A percentile compares a stretch with the other conserved stretches of the same genome.
phyloP scores from a whole-genome alignment of 2,888 invertebrate species.

The Lamproptera curius region DNA sequence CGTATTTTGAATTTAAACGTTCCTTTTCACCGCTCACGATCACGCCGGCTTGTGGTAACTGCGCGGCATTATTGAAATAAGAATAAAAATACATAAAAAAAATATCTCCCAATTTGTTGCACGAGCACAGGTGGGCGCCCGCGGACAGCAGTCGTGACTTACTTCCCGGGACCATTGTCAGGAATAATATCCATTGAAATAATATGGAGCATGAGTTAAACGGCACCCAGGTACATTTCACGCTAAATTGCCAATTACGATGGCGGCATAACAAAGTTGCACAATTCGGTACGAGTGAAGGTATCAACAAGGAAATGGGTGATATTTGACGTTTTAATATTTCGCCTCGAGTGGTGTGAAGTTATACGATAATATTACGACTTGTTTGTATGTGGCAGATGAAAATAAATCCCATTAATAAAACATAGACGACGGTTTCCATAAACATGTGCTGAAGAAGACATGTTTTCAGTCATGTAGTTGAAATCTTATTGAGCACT shows the following conservation, averaged over 20 bases:
- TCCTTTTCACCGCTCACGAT: constrained; percentile 48
- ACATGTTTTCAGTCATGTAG: no score
- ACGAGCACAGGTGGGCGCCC: constrained; percentile 68
- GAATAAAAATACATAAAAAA: constrained; percentile 31
- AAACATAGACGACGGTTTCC: no score
- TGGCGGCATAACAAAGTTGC: constrained; percentile 30
- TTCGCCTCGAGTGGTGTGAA: background rate
- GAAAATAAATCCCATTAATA: no score
- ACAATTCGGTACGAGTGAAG: constrained; percentile 4
- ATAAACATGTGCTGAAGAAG: no score
- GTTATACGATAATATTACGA: no score
- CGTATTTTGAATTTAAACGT: constrained; percentile 22
- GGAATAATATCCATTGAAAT: constrained; percentile 46
- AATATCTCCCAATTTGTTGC: constrained; percentile 47
- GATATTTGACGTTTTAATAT: background rate
- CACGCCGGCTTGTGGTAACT: constrained; percentile 45
- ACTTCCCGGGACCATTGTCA: constrained; percentile 46
- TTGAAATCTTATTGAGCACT: no score
- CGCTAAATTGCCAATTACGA: constrained; percentile 51
- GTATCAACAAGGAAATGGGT: background rate
- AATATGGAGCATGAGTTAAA: constrained; percentile 45
- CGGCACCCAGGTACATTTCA: constrained; percentile 45
- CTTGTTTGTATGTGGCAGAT: no score
- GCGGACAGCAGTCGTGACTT: constrained; percentile 67
- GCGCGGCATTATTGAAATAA: constrained; percentile 49